Evolutionary conservation across 2,797 vertebrate species (phyloP).

Genomic region (Melanogrammus aeglefinus): DNA sequence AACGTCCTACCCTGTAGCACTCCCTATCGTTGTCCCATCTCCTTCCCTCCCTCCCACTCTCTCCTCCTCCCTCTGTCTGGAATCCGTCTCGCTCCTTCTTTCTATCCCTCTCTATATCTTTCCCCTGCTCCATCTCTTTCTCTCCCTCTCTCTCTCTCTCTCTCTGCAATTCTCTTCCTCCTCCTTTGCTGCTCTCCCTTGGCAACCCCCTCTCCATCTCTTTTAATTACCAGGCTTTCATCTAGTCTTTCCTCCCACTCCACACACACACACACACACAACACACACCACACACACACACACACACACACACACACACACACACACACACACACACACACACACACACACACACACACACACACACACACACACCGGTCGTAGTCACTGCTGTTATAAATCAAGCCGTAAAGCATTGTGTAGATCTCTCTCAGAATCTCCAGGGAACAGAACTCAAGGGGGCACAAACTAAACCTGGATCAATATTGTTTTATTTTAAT

Average conservation of each 20-base stretch:
- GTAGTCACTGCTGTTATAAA: neutral
- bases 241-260: neutral
- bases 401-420: neutral
- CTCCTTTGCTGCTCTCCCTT: neutral
- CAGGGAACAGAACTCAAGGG: neutral
- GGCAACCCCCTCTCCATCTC: too few species aligned
- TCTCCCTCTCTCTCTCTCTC: neutral
- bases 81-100: neutral
- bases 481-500: neutral
- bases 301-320: neutral
- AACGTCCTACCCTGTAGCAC: constrained; percentile 57
- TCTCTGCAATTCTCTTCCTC: neutral
- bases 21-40: constrained; percentile 47
- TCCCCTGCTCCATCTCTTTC: neutral
- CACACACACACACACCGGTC: neutral
- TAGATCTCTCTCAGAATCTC: neutral
- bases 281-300: neutral
- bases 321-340: neutral
- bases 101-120: neutral
- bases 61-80: constrained; percentile 8
- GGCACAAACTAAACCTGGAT: neutral
- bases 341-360: neutral
- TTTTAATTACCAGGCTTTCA: too few species aligned
- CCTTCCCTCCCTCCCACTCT: constrained; percentile 17
- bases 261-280: neutral